These are phyloP conservation scores for Actinostola sp. DNA, from an alignment of 92 coral and sea anemone species.

Conservation along the genomic window DNA sequence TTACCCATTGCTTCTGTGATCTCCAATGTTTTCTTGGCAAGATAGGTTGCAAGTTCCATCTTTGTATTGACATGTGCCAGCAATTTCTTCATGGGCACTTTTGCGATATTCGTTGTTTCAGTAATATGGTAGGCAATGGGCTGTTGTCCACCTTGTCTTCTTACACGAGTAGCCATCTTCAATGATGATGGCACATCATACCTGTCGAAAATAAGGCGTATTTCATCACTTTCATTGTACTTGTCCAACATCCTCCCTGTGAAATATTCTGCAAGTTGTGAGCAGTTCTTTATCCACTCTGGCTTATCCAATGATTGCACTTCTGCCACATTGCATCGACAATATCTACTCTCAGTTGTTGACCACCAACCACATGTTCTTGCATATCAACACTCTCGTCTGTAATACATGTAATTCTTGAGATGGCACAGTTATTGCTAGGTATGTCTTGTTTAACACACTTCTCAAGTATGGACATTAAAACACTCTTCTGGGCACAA, in stretches of 20 bases:
- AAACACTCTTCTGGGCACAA: neutral
- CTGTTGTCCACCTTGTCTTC: slow-evolving; percentile 18
- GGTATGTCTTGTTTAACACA: too few relatives aligned
- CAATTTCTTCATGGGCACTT: slow-evolving; percentile 41
- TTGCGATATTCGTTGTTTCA: slow-evolving; percentile 29
- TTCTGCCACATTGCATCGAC: slow-evolving; percentile 41
- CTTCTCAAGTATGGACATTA: slow-evolving; percentile 19
- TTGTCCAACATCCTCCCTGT: neutral
- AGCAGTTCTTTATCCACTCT: slow-evolving; percentile 6
- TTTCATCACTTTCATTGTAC: slow-evolving; percentile 12
- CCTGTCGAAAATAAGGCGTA: slow-evolving; percentile 30
- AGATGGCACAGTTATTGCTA: too few relatives aligned
- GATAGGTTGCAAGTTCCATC: slow-evolving; percentile 24
- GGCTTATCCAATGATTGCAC: slow-evolving; percentile 31
- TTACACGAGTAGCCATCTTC: slow-evolving; percentile 15
- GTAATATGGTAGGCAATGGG: slow-evolving; percentile 21
- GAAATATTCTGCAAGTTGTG: slow-evolving; percentile 23
- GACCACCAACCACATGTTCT: neutral
- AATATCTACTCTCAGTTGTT: slow-evolving; percentile 11
- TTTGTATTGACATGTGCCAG: slow-evolving; percentile 22
- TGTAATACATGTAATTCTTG: too few relatives aligned
- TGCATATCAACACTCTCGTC: neutral
- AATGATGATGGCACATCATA: slow-evolving; percentile 30
- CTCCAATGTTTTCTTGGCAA: slow-evolving; percentile 31
- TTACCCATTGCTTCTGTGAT: slow-evolving; percentile 6